Conservation (phyloP, 2,888 invertebrate genomes). For the Boloria euphrosyne region DNA sequence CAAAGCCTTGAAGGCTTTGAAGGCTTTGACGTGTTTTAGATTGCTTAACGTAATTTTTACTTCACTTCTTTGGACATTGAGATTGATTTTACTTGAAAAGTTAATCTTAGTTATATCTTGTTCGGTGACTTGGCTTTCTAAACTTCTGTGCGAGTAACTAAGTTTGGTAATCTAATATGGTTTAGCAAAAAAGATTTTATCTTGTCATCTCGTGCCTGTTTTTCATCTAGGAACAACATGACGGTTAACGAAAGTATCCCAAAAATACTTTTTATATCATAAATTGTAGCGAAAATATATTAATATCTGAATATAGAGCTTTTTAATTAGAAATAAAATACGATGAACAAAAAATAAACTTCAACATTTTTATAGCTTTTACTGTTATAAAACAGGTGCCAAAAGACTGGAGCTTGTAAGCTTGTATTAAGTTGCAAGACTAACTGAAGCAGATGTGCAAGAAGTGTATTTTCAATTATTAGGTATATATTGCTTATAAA, state of each 20-base stretch:
- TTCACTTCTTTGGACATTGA: constrained; percentile 23
- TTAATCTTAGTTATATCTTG: constrained; percentile 30
- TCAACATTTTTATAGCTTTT: no score
- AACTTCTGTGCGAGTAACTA: constrained; percentile 12
- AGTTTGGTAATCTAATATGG: constrained; percentile 21
- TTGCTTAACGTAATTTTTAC: constrained; percentile 33
- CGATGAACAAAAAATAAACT: no score
- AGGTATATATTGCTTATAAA: no score
- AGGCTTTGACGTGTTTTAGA: constrained; percentile 33
- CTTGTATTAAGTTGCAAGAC: no score
- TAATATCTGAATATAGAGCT: no score
- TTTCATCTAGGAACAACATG: neutral
- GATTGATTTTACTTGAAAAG: constrained; percentile 29
- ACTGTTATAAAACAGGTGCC: no score
- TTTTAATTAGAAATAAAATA: no score
- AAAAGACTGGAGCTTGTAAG: no score
- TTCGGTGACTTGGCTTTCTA: constrained; percentile 23
- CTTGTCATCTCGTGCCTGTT: neutral
- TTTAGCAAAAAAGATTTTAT: constrained; percentile 15
- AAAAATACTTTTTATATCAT: neutral
- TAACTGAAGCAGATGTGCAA: no score
- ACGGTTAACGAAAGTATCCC: neutral
- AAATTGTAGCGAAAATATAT: no score
- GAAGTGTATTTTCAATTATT: no score
- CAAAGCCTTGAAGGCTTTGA: constrained; percentile 22